Percentiles rank a stretch among this genome's conserved stretches.
phyloP scores from a whole-genome alignment of 2,797 vertebrate genomes.

The Cyprinella venusta region DNA sequence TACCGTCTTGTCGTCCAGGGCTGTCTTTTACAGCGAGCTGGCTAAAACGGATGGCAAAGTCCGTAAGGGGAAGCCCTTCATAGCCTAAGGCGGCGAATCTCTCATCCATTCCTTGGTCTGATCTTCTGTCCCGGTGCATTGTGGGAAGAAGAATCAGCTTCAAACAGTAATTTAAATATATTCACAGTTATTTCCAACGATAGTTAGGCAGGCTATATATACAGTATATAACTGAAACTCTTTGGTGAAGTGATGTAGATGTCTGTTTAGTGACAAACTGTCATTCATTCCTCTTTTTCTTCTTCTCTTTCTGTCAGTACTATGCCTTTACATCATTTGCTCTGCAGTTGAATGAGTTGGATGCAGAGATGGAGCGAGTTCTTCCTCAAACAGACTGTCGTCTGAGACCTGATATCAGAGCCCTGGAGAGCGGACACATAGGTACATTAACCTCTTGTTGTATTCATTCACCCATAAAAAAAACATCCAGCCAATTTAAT shows the following conservation, averaged over 20 bases:
- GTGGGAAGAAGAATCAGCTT: no score
- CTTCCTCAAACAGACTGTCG: slow-evolving; percentile 92
- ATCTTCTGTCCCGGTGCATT: no score
- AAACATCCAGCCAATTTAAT: background rate
- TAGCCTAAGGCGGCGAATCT: no score
- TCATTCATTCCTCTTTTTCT: background rate
- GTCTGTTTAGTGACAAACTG: background rate
- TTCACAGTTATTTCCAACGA: no score
- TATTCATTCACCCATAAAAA: background rate
- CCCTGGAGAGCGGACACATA: slow-evolving; percentile 97
- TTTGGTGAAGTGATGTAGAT: background rate
- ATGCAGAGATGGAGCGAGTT: slow-evolving; percentile 88
- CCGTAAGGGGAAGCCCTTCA: no score
- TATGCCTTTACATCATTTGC: slow-evolving; percentile 98
- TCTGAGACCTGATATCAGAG: slow-evolving; percentile 91
- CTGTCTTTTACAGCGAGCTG: no score
- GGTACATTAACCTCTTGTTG: slow-evolving; percentile 72
- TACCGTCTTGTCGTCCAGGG: no score
- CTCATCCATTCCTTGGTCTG: no score
- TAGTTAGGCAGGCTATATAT: no score
- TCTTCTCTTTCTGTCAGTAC: slow-evolving; percentile 79
- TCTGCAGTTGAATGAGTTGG: slow-evolving; percentile 93
- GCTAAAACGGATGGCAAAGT: no score
- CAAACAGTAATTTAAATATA: no score
- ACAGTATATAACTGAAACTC: background rate